Conservation (phyloP, 1,140 invertebrate species). For the Microplitis mediator region DNA sequence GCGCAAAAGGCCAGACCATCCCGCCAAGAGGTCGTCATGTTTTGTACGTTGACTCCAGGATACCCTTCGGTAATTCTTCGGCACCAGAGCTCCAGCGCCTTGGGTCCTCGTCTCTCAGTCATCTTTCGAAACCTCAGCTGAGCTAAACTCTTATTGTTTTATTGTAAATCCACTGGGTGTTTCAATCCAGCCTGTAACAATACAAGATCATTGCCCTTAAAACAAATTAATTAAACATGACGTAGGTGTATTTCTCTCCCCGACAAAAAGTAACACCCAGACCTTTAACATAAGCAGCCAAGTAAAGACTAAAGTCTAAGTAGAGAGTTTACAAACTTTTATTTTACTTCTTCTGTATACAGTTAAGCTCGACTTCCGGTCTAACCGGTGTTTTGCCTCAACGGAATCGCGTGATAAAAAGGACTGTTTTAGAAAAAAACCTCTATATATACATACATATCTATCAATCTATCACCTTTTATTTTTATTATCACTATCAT, state of each 20-base stretch:
- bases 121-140: slow-evolving; percentile 58
- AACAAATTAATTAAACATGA: too few species aligned
- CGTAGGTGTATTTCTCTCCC: too few species aligned
- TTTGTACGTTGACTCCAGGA: slow-evolving; percentile 82
- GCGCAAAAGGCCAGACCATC: slow-evolving; percentile 96
- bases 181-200: not conserved
- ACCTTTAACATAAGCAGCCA: too few species aligned
- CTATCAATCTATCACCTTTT: not conserved
- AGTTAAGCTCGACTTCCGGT: slow-evolving; percentile 13
- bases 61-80: slow-evolving; percentile 86
- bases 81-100: slow-evolving; percentile 89
- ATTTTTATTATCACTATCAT: too few species aligned
- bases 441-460: not conserved
- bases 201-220: not conserved
- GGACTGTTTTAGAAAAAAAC: not conserved
- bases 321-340: not conserved
- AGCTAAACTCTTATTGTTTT: too few species aligned
- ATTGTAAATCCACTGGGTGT: too few species aligned
- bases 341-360: not conserved
- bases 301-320: too few species aligned
- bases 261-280: too few species aligned
- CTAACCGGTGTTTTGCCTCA: slow-evolving; percentile 18
- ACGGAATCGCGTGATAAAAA: slow-evolving; percentile 21
- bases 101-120: slow-evolving; percentile 83
- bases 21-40: slow-evolving; percentile 93